Conservation (phyloP, 2,797 vertebrate species). For the Crax fasciolata region DNA sequence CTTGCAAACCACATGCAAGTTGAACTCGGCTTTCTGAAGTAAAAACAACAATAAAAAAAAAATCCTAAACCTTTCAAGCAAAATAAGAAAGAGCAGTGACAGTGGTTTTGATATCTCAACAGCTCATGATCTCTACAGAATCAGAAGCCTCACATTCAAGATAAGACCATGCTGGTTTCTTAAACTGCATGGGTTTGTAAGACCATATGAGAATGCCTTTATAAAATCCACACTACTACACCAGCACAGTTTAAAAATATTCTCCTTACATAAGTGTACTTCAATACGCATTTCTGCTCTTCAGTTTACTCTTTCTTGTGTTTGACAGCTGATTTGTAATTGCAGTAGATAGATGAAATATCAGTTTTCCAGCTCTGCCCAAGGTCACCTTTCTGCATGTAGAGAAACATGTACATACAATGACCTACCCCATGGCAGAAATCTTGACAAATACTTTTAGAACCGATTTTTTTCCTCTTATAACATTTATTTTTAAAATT, state of each 20-base stretch:
- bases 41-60: not conserved
- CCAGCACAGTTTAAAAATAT: slow-evolving; percentile 14
- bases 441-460: not conserved
- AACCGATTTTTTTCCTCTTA: not conserved
- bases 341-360: not conserved
- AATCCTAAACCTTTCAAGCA: not conserved
- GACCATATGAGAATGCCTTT: not conserved
- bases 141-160: not conserved
- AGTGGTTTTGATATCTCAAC: not conserved
- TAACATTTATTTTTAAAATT: not conserved
- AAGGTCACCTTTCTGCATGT: not conserved
- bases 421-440: not conserved
- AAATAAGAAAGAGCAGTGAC: not conserved
- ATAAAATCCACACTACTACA: slow-evolving; percentile 19
- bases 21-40: not conserved
- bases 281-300: slow-evolving; percentile 25
- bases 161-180: not conserved
- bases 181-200: not conserved
- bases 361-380: not conserved
- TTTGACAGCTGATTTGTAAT: not conserved
- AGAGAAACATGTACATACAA: not conserved
- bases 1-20: not conserved
- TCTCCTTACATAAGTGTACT: slow-evolving; percentile 29
- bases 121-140: not conserved
- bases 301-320: not conserved